A percentile compares a stretch with the other conserved stretches of the same genome.
phyloP scores from a whole-genome alignment of 2,888 invertebrate species.

The Psylliodes chrysocephalus region DNA sequence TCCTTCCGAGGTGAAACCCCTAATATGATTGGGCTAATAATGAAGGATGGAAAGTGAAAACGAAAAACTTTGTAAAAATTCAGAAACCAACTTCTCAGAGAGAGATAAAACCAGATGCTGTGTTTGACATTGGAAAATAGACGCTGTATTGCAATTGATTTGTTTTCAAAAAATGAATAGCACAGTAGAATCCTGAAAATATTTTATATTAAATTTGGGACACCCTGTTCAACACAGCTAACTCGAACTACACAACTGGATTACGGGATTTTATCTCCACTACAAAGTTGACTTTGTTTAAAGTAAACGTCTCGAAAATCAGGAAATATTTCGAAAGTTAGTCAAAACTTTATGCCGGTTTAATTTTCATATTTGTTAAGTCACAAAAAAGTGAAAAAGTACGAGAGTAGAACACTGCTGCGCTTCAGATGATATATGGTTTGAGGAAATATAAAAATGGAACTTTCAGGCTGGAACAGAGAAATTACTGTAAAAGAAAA shows the following conservation, averaged over 20 bases:
- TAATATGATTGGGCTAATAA: too few species aligned
- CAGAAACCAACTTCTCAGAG: too few species aligned
- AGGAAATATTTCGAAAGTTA: conserved; percentile 43
- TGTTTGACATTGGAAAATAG: too few species aligned
- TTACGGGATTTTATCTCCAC: conserved; percentile 43
- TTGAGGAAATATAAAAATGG: conserved; percentile 2
- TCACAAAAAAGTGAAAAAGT: not conserved
- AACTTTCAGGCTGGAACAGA: not conserved
- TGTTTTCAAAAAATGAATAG: too few species aligned
- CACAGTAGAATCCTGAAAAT: too few species aligned
- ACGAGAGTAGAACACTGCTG: not conserved
- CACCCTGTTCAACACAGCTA: not conserved
- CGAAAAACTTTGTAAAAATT: too few species aligned
- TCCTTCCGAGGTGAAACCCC: too few species aligned
- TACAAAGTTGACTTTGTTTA: conserved; percentile 43
- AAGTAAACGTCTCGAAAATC: conserved; percentile 45
- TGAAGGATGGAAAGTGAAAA: too few species aligned
- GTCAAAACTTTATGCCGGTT: conserved; percentile 36
- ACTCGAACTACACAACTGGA: conserved; percentile 35
- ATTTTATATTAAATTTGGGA: not conserved
- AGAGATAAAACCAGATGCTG: too few species aligned
- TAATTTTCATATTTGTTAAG: conserved; percentile 41
- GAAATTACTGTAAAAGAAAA: too few species aligned
- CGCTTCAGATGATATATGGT: conserved; percentile 3
- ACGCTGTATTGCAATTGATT: too few species aligned